A percentile compares a stretch with the other conserved stretches of the same genome.
Evolutionary conservation across 1,140 invertebrate species (phyloP).

Genomic region (Drosophila navojoa): DNA sequence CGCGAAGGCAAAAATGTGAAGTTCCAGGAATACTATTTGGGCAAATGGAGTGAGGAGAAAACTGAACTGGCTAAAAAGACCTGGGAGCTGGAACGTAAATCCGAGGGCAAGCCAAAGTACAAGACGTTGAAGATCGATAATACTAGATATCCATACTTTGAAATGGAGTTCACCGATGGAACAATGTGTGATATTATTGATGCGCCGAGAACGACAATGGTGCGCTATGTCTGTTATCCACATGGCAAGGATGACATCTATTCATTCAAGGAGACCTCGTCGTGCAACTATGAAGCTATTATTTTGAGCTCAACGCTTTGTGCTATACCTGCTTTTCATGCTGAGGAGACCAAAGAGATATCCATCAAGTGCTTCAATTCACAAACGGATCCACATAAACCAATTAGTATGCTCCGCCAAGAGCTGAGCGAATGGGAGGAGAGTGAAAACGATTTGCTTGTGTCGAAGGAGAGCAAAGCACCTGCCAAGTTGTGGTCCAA

Average conservation of each 20-base stretch:
- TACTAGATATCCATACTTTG: constrained; percentile 92
- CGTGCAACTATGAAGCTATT: constrained; percentile 96
- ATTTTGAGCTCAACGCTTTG: constrained; percentile 94
- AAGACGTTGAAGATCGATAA: constrained; percentile 93
- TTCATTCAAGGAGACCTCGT: constrained; percentile 95
- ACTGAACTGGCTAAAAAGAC: constrained; percentile 85
- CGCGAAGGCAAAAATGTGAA: constrained; percentile 93
- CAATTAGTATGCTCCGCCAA: constrained; percentile 88
- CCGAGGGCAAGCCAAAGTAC: constrained; percentile 84
- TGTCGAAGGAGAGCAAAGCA: constrained; percentile 61
- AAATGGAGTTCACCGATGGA: constrained; percentile 91
- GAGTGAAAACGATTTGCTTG: constrained; percentile 64
- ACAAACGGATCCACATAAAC: constrained; percentile 89
- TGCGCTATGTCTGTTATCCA: constrained; percentile 93
- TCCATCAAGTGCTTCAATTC: constrained; percentile 92
- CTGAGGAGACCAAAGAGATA: constrained; percentile 91
- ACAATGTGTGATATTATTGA: constrained; percentile 96
- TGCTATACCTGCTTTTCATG: constrained; percentile 94
- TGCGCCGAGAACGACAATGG: constrained; percentile 90
- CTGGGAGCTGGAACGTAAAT: constrained; percentile 83
- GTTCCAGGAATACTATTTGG: constrained; percentile 92
- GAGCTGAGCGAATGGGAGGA: constrained; percentile 88
- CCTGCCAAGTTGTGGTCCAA: constrained; percentile 51
- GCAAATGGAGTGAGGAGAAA: constrained; percentile 88
- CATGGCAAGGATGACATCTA: constrained; percentile 96